These are phyloP conservation scores for Coluber constrictor DNA, from an alignment of 2,797 vertebrate genomes.

Conservation along the genomic window DNA sequence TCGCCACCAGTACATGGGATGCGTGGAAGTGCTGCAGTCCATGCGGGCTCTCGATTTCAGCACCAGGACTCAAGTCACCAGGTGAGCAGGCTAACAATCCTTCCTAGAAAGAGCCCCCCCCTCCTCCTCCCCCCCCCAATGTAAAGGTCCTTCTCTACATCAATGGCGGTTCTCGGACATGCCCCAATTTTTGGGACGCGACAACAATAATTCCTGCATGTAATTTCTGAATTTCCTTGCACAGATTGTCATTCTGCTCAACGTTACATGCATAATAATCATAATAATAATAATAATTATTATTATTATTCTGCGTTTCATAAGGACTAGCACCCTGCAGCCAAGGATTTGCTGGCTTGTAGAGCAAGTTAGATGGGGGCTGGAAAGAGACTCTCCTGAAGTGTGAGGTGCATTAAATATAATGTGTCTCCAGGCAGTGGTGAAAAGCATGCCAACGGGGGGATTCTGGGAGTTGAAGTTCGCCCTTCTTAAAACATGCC, in stretches of 20 bases:
- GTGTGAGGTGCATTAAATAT: background rate
- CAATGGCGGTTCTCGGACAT: background rate
- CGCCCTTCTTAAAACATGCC: too few relatives aligned
- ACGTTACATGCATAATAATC: too few relatives aligned
- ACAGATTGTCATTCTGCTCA: too few relatives aligned
- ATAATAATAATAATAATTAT: too few relatives aligned
- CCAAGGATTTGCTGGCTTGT: background rate
- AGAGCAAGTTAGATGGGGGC: background rate
- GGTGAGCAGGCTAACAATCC: slow-evolving; percentile 70
- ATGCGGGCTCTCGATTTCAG: slow-evolving; percentile 97
- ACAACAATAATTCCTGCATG: background rate
- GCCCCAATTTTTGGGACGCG: background rate
- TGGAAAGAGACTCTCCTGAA: background rate
- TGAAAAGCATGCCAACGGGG: background rate
- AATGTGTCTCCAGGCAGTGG: background rate
- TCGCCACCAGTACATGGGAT: slow-evolving; percentile 90
- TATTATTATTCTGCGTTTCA: background rate
- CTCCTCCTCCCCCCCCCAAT: too few relatives aligned
- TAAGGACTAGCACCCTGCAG: background rate
- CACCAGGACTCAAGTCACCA: slow-evolving; percentile 97
- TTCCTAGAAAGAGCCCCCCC: too few relatives aligned
- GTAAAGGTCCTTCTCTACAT: background rate
- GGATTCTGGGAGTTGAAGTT: too few relatives aligned
- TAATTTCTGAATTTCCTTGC: too few relatives aligned
- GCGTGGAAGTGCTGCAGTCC: slow-evolving; percentile 96